phyloP scores from a whole-genome alignment of 2,113 vertebrate genomes.

The Sander lucioperca region DNA sequence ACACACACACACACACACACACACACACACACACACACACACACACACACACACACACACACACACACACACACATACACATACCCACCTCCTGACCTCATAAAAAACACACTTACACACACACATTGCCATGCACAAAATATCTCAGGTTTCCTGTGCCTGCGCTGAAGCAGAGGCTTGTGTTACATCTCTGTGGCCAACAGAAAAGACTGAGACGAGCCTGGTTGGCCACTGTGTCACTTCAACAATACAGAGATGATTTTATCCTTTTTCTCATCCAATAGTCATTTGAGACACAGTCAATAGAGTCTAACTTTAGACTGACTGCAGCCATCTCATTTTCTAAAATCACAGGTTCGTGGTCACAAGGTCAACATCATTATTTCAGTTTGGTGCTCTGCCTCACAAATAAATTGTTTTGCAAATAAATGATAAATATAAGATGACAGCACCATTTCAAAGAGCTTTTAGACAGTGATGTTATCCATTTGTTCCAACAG shows the following conservation, averaged over 20 bases:
- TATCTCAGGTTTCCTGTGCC: slow-evolving; percentile 61
- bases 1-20: slow-evolving; percentile 11
- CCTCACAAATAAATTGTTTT: background rate
- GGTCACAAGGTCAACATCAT: slow-evolving; percentile 43
- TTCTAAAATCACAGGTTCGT: slow-evolving; percentile 31
- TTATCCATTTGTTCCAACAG: background rate
- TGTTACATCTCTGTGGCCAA: slow-evolving; percentile 58
- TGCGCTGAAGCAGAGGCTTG: slow-evolving; percentile 50
- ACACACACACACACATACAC: background rate
- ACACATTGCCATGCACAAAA: background rate
- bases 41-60: background rate
- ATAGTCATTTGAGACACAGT: slow-evolving; percentile 47
- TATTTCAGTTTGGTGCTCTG: background rate
- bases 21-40: slow-evolving; percentile 3
- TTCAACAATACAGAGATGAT: slow-evolving; percentile 51
- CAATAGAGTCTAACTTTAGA: slow-evolving; percentile 35
- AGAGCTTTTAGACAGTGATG: background rate
- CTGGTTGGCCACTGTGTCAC: slow-evolving; percentile 19
- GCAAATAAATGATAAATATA: background rate
- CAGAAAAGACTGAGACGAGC: slow-evolving; percentile 55
- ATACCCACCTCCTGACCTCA: slow-evolving; percentile 1
- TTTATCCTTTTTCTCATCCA: slow-evolving; percentile 50
- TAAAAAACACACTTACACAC: slow-evolving; percentile 25
- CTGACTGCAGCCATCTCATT: slow-evolving; percentile 30
- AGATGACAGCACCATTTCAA: background rate